Base-by-base conservation (phyloP, 2,888 invertebrate species). In the Plebejus argus region DNA sequence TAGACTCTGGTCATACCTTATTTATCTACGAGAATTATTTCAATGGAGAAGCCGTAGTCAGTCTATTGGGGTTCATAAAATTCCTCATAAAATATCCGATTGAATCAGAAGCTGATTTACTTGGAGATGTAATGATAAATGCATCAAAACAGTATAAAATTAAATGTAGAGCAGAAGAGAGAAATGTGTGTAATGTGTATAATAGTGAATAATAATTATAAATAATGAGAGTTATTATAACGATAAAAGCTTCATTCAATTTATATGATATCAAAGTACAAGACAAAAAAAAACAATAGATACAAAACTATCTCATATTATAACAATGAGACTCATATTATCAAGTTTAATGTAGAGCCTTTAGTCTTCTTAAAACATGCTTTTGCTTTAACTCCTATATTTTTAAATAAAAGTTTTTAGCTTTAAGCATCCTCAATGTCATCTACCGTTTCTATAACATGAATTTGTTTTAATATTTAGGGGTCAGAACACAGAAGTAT, bases 11-110 rank as follows among this genome's bases (percentile, higher is more conserved):
- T 45, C 45, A 23, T 76, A 35, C 66, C 66, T 35, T 74, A 74
- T 74, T 53, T 74, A 74, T 33, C 74, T 49, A 72, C 20, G 23
- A 28, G 28, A 53, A 72, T 72, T 74, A 49, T 74, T 74, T 53
- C 49, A 53, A 49, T 49, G 18, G 20, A 49, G 28, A 6, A 28
- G 28, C 15, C 15, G 28, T 20, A 28, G 49, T 28, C 15, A 72
- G 39, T 74, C 23, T 28, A 74, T 28, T 53, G 74, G 18, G 53
- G 18, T 53, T n/a, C 53, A 53, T 18, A 49, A 23, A 72, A n/a
- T 72, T 4, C 10, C 12, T 4, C 49, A 1, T 72, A 72, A 72
- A 28, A 20, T 74, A 74, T 49, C 7, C 20, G 15, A 53, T 74
- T 53, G 28, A 74, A 49, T 18, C 53, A 74, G 45, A 49, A 45